Conservation (phyloP, 2,113 vertebrate genomes). For the Cyanoramphus novaezelandiae region DNA sequence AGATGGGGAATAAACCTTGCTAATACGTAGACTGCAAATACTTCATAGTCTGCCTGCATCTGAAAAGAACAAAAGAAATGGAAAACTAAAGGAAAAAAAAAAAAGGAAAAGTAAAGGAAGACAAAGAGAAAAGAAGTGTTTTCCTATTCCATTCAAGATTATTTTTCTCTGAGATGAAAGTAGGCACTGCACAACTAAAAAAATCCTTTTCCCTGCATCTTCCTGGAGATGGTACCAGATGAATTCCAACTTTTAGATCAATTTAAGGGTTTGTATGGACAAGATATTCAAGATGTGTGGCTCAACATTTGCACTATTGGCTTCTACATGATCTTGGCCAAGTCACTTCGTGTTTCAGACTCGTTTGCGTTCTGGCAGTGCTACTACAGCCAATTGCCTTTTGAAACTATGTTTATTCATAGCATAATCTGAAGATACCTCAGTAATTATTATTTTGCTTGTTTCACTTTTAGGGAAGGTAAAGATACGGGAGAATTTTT, state of each 20-base stretch:
- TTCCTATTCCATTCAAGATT: background rate
- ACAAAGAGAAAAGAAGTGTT: background rate
- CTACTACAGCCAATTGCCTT: background rate
- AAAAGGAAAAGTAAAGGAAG: background rate
- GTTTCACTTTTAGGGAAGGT: background rate
- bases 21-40: conserved; percentile 8
- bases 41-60: background rate
- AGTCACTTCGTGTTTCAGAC: background rate
- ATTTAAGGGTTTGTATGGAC: background rate
- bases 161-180: background rate
- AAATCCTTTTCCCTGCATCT: background rate
- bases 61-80: background rate
- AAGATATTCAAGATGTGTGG: background rate
- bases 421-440: background rate
- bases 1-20: background rate
- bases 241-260: background rate
- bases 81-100: background rate
- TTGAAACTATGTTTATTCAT: background rate
- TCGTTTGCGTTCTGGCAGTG: background rate
- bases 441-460: background rate
- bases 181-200: background rate
- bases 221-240: background rate
- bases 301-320: background rate
- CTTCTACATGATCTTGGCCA: background rate
- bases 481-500: background rate